phyloP scores from a whole-genome alignment of 2,888 invertebrate species.

The Mythimna albipuncta region DNA sequence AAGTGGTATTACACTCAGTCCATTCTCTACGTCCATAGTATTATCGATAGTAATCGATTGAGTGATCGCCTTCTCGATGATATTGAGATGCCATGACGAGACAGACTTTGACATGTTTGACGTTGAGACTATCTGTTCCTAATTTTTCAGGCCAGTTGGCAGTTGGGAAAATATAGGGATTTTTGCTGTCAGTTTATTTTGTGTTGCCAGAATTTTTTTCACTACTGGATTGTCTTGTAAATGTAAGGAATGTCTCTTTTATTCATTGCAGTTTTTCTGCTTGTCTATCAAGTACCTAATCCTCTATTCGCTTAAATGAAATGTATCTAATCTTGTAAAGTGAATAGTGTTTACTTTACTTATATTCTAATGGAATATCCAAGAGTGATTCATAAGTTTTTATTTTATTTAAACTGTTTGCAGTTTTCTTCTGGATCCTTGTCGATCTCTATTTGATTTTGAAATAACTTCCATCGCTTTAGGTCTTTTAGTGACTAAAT shows the following conservation, averaged over 20 bases:
- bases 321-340: not conserved
- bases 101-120: not conserved
- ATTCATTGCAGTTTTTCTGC: not conserved
- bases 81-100: conserved; percentile 26
- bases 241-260: not conserved
- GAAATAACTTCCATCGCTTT: no score
- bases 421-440: not conserved
- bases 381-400: not conserved
- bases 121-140: not conserved
- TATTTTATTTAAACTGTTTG: not conserved
- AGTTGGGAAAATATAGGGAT: not conserved
- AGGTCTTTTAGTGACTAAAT: no score
- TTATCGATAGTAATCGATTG: conserved; percentile 16
- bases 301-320: not conserved
- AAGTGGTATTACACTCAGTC: not conserved
- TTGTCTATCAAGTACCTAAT: not conserved
- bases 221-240: not conserved
- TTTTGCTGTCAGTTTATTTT: not conserved
- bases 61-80: conserved; percentile 14
- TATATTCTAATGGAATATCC: no score
- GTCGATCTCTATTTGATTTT: no score
- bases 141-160: not conserved
- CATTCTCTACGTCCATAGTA: not conserved
- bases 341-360: not conserved
- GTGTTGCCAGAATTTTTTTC: no score